phyloP scores from a whole-genome alignment of 2,113 vertebrate genomes.

The Atrichornis clamosus region DNA sequence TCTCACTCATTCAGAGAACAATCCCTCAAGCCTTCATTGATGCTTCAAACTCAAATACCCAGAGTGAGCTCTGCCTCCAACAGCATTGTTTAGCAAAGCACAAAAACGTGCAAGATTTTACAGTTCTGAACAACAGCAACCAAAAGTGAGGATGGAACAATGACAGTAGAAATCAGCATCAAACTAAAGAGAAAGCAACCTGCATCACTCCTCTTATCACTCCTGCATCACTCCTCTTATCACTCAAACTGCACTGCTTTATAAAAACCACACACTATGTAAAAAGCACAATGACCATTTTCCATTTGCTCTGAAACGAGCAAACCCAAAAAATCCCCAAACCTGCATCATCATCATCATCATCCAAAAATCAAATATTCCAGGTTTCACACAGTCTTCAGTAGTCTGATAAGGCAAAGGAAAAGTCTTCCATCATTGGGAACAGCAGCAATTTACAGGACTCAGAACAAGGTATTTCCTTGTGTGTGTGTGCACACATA shows the following conservation, averaged over 20 bases:
- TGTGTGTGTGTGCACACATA: background rate
- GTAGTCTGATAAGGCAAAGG: conserved; percentile 86
- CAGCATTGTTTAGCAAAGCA: conserved; percentile 17
- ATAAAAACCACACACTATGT: background rate
- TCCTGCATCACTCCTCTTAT: background rate
- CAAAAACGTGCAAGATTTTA: conserved; percentile 59
- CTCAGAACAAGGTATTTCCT: conserved; percentile 40
- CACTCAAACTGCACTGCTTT: background rate
- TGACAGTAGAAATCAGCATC: background rate
- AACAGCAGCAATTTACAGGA: conserved; percentile 79
- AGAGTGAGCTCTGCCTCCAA: background rate
- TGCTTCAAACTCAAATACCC: background rate
- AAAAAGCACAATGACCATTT: conserved; percentile 1
- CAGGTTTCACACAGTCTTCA: conserved; percentile 53
- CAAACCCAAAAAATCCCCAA: conserved; percentile 50
- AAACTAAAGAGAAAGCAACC: background rate
- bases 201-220: background rate
- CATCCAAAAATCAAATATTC: conserved; percentile 57
- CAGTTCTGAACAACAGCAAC: conserved; percentile 53
- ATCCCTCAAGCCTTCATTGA: background rate
- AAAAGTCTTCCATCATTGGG: conserved; percentile 65
- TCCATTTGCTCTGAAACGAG: conserved; percentile 77
- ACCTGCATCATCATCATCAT: background rate
- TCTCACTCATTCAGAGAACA: background rate
- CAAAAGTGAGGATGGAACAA: background rate